These are phyloP conservation scores for Xerus inauris DNA, from an alignment of 2,113 vertebrate species.

Conservation along the genomic window DNA sequence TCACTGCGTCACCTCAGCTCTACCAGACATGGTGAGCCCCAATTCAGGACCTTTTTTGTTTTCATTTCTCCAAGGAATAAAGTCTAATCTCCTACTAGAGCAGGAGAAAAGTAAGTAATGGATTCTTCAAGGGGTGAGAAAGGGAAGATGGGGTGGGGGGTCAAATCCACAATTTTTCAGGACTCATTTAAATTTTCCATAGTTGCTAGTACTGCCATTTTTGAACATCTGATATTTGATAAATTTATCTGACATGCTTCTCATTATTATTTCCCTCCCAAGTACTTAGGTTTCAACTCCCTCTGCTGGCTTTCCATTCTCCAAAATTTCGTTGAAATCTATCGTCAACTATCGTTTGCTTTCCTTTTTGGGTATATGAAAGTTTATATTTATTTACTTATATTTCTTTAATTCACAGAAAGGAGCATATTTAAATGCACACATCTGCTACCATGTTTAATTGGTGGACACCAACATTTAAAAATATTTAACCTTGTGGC, in stretches of 20 bases:
- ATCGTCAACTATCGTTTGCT: too few relatives aligned
- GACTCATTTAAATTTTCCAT: neutral
- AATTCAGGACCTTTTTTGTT: neutral
- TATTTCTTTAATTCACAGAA: neutral
- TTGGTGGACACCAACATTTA: neutral
- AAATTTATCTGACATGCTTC: neutral
- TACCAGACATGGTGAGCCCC: neutral
- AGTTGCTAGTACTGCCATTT: neutral
- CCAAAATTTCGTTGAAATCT: neutral
- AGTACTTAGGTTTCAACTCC: neutral
- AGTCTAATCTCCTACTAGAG: neutral
- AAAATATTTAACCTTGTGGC: neutral
- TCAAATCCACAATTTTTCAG: neutral
- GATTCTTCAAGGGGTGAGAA: neutral
- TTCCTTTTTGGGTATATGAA: neutral
- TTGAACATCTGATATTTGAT: neutral
- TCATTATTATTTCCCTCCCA: neutral
- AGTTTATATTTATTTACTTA: neutral
- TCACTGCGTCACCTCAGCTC: neutral
- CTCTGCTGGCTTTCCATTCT: neutral
- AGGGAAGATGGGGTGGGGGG: neutral
- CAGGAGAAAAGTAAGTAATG: neutral
- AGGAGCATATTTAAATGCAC: neutral
- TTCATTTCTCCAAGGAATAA: neutral
- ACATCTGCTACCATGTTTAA: neutral